phyloP scores from a whole-genome alignment of 2,888 invertebrate species.

The Philaethria dido region DNA sequence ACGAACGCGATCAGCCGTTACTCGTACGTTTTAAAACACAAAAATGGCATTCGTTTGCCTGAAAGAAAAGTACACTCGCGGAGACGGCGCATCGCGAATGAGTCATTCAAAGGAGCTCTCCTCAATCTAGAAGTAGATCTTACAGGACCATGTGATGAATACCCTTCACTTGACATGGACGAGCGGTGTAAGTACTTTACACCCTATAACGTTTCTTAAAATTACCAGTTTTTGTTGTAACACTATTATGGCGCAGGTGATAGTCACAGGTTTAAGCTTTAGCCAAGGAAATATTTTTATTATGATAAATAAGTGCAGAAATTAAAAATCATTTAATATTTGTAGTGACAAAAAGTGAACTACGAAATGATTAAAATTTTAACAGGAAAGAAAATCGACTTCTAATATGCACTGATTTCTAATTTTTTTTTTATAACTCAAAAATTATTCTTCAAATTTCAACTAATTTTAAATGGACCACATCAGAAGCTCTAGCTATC shows the following conservation, averaged over 20 bases:
- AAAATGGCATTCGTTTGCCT: conserved; percentile 20
- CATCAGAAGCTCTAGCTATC: no score
- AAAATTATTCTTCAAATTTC: no score
- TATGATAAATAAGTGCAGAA: neutral
- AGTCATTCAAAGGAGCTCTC: conserved; percentile 37
- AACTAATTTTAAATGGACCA: no score
- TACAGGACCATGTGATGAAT: conserved; percentile 2
- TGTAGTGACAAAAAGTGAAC: no score
- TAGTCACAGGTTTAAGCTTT: neutral
- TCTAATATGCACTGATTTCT: no score
- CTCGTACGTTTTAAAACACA: conserved; percentile 49
- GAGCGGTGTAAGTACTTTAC: conserved; percentile 11
- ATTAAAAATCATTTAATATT: no score
- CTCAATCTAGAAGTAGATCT: conserved; percentile 13
- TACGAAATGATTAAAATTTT: no score
- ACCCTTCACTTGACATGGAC: conserved; percentile 13
- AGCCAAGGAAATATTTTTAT: neutral
- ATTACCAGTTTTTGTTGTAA: neutral
- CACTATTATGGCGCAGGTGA: neutral
- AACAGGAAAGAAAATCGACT: no score
- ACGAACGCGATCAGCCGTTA: conserved; percentile 83
- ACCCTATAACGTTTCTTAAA: neutral
- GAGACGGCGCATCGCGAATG: neutral
- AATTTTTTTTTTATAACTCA: no score
- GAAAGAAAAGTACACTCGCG: conserved; percentile 22